Evolutionary conservation across 2,797 vertebrate species (phyloP).

Genomic region (Gallinago stenura): DNA sequence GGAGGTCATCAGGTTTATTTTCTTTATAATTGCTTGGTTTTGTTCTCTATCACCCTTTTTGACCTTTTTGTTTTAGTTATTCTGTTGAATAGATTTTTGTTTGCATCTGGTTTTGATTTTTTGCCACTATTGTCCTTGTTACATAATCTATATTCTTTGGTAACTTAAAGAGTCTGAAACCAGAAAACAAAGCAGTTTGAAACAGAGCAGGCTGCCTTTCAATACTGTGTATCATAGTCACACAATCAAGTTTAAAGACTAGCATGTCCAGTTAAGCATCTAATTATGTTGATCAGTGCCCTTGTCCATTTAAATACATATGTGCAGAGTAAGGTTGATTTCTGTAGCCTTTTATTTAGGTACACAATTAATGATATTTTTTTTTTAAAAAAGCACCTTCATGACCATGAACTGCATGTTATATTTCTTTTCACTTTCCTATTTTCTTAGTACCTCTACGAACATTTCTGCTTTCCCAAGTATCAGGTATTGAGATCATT

Average conservation of each 20-base stretch:
- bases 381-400: neutral
- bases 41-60: neutral
- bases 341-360: neutral
- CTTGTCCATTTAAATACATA: neutral
- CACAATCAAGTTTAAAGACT: neutral
- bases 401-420: neutral
- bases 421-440: neutral
- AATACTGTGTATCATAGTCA: neutral
- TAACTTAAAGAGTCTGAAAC: neutral
- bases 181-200: neutral
- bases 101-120: neutral
- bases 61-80: constrained; percentile 2
- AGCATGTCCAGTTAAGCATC: neutral
- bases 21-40: neutral
- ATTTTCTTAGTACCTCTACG: neutral
- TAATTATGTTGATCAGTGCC: neutral
- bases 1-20: neutral
- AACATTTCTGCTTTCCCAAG: neutral
- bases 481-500: neutral
- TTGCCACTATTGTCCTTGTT: neutral
- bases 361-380: neutral
- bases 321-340: neutral
- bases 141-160: neutral
- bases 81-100: neutral
- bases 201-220: neutral